These are phyloP conservation scores for Hippoglossus stenolepis DNA, from an alignment of 2,113 vertebrate species.

Conservation along the genomic window DNA sequence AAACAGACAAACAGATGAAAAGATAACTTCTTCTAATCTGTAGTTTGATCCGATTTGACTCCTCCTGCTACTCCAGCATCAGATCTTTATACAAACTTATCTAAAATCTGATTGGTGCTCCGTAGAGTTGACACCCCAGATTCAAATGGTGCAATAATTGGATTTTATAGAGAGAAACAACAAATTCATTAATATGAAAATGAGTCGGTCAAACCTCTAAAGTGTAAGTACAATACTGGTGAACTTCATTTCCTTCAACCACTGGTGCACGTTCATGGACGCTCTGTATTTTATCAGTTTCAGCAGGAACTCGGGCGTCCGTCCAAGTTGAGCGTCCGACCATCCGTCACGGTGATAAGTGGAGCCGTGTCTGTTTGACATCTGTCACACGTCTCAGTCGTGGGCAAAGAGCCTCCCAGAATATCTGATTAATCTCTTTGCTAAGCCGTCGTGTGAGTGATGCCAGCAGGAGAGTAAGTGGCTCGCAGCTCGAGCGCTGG, in stretches of 20 bases:
- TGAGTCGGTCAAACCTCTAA: background rate
- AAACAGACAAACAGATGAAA: too few relatives aligned
- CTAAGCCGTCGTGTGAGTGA: conserved; percentile 76
- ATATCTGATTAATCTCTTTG: conserved; percentile 73
- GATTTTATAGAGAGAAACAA: too few relatives aligned
- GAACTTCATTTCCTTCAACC: background rate
- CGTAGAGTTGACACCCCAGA: too few relatives aligned
- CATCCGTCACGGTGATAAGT: conserved; percentile 73
- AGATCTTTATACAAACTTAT: too few relatives aligned
- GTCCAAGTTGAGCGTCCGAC: conserved; percentile 23
- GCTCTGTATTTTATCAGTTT: conserved; percentile 6
- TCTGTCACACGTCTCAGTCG: conserved; percentile 70
- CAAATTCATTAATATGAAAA: too few relatives aligned
- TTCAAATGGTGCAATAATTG: too few relatives aligned
- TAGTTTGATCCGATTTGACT: too few relatives aligned
- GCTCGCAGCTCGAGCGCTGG: conserved; percentile 58
- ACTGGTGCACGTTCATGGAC: conserved; percentile 1
- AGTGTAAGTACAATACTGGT: background rate
- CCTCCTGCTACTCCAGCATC: too few relatives aligned
- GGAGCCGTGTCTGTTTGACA: conserved; percentile 71
- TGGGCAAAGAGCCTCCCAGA: conserved; percentile 65
- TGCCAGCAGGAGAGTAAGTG: conserved; percentile 65
- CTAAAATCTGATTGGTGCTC: too few relatives aligned
- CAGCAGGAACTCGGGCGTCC: conserved; percentile 20
- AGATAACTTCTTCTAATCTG: too few relatives aligned